These are phyloP conservation scores for Rhegmatorhina hoffmannsi DNA, from an alignment of 2,113 vertebrate species.

Conservation along the genomic window DNA sequence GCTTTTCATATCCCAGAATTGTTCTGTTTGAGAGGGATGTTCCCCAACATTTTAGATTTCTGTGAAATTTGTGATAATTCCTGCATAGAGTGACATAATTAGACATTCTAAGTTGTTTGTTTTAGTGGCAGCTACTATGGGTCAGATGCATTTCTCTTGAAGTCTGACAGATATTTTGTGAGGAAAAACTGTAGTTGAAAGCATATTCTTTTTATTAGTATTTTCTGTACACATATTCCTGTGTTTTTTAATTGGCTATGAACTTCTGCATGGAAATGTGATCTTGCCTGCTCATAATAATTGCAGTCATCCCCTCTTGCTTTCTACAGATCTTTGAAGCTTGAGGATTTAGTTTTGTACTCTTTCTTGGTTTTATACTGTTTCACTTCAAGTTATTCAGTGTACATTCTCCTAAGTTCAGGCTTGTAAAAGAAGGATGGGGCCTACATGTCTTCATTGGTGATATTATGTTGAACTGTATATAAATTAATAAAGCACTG, in stretches of 20 bases:
- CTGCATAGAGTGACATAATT: neutral
- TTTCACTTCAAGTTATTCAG: neutral
- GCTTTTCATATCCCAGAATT: conserved; percentile 5
- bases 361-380: neutral
- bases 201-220: neutral
- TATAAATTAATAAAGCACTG: neutral
- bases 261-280: neutral
- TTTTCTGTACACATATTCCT: neutral
- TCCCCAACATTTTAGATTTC: neutral
- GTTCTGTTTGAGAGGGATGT: neutral
- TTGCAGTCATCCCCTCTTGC: neutral
- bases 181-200: neutral
- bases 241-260: neutral
- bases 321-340: neutral
- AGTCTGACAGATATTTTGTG: neutral
- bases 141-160: conserved; percentile 7
- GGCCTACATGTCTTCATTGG: neutral
- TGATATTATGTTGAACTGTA: neutral
- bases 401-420: neutral
- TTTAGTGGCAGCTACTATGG: neutral
- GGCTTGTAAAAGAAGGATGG: neutral
- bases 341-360: neutral
- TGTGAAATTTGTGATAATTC: neutral
- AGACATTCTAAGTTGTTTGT: neutral
- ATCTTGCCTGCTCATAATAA: neutral